Conservation (phyloP, 2,888 invertebrate species). For the Xestia ashworthii region DNA sequence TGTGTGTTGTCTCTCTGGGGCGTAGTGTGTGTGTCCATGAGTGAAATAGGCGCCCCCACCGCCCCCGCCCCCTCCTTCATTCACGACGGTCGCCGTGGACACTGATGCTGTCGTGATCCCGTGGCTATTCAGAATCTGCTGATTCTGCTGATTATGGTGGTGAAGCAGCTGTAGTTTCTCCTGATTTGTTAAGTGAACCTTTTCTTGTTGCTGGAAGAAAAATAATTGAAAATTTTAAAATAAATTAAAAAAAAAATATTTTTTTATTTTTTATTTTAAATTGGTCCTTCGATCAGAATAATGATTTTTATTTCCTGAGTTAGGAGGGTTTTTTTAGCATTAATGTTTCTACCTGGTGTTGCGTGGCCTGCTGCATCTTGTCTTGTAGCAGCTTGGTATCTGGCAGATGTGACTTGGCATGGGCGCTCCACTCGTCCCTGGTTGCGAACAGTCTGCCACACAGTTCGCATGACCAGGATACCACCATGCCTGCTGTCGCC, state of each 20-base stretch:
- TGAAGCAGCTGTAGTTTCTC: conserved; percentile 87
- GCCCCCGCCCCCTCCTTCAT: conserved; percentile 78
- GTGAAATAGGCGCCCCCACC: conserved; percentile 85
- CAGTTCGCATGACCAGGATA: conserved; percentile 94
- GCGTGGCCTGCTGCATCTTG: conserved; percentile 87
- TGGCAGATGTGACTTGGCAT: conserved; percentile 93
- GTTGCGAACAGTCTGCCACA: conserved; percentile 93
- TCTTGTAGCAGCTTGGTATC: conserved; percentile 88
- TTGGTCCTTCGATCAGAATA: conserved; percentile 1
- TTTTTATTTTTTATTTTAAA: background rate
- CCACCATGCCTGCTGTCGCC: conserved; percentile 89
- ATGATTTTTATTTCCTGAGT: background rate
- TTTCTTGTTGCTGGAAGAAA: conserved; percentile 84
- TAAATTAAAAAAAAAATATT: background rate
- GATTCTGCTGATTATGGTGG: conserved; percentile 88
- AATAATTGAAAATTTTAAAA: no score
- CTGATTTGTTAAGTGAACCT: conserved; percentile 87
- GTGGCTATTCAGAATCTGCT: conserved; percentile 87
- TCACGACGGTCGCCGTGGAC: conserved; percentile 86
- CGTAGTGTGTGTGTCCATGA: conserved; percentile 87
- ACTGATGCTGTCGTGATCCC: conserved; percentile 86
- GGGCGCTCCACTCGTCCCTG: conserved; percentile 94
- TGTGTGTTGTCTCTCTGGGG: conserved; percentile 86
- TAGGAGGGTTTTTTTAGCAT: background rate
- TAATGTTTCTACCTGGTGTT: conserved; percentile 71